Evolutionary conservation across 2,797 vertebrate species (phyloP), one percentile per base, ranked within the genome.

Genomic region (Muscicapa striata): DNA sequence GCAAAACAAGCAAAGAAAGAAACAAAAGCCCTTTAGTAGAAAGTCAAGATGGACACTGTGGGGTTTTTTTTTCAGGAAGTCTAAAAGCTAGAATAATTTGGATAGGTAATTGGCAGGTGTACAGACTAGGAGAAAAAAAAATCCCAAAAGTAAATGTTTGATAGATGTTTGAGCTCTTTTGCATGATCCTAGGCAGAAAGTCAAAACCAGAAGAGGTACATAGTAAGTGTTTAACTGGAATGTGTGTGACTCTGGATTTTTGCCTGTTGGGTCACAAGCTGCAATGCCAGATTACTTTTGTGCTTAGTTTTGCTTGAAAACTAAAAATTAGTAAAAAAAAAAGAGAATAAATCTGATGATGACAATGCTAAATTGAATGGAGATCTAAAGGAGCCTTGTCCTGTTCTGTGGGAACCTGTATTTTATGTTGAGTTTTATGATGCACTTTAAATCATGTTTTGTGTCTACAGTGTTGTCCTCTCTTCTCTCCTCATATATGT

Each of bases 361-460:
- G 51, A 30, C 15, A 87, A 76, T 9, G 7, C 16, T 59, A 67
- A 68, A 73, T 21, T 77, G 64, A 89, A 92, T 45, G 15, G 29
- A n/a, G 10, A 41, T 72, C 49, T 78, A 43, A 80, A 67, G 52
- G 41, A 93, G 41, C 32, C 13, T 59, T 80, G 12, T 76, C 34
- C 34, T 84, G 21, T 81, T 89, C 51, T 79, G 3, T 45, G 69
- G 38, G 36, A 91, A 80, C 22, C 9, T 69, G 52, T 48, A 58
- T 76, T 93, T 88, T 88, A 40, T 27, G 21, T 46, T 15, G 10
- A 41, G 40, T 61, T 84, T 86, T 78, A 38, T 61, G 92, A 40
- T 24, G 34, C 24, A 48, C 29, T 85, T 90, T 38, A 67, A 78
- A 62, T 66, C 8, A 6, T 38, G 8, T 30, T 29, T 66, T 41